Conservation (phyloP, 2,113 vertebrate genomes). For the Phodopus roborovskii region DNA sequence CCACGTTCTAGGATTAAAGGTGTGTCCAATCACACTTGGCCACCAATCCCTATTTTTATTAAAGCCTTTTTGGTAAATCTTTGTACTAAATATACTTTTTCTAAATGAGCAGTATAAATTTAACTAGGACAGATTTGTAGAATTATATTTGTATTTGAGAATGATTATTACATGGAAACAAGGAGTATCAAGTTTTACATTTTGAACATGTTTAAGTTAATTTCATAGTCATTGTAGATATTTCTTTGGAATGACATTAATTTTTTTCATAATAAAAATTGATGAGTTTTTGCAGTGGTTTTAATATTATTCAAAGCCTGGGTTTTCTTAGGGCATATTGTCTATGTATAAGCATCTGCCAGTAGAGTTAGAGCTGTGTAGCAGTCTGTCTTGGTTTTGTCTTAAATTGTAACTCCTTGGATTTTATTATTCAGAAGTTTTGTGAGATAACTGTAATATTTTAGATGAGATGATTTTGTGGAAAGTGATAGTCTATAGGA, state of each 20-base stretch:
- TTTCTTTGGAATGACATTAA: slow-evolving; percentile 6
- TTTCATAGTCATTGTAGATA: neutral
- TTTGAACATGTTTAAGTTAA: slow-evolving; percentile 28
- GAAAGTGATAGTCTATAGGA: neutral
- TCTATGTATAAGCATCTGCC: neutral
- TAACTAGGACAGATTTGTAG: slow-evolving; percentile 24
- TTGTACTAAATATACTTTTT: neutral
- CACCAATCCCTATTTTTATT: neutral
- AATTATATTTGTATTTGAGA: slow-evolving; percentile 55
- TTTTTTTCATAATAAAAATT: neutral
- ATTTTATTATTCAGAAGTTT: slow-evolving; percentile 13
- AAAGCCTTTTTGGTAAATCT: neutral
- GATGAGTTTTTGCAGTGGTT: neutral
- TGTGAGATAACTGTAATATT: neutral
- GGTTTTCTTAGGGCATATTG: neutral
- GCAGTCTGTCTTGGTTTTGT: neutral
- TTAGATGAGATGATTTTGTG: neutral
- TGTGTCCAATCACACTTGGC: neutral
- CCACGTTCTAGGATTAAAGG: neutral
- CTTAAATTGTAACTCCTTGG: neutral
- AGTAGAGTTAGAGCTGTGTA: neutral
- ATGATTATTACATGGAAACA: slow-evolving; percentile 16
- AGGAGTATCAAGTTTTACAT: neutral
- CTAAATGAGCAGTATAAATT: slow-evolving; percentile 25
- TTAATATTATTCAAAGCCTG: neutral